Conservation (phyloP, 2,797 vertebrate species). For the Syngnathus acus region DNA sequence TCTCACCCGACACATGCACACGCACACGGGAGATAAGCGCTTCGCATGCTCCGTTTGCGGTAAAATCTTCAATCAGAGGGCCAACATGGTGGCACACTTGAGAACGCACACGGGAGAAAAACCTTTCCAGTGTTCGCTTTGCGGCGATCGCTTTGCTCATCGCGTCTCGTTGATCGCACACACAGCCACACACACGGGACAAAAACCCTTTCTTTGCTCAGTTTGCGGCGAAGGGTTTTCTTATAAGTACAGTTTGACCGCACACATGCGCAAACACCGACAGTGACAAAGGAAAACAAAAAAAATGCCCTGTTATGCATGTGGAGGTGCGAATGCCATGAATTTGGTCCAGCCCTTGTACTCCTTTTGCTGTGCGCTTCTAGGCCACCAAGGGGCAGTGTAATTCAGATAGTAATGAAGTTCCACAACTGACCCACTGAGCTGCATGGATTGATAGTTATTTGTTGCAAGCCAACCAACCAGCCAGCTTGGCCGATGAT, state of each 20-base stretch:
- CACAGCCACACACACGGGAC: neutral
- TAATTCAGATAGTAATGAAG: neutral
- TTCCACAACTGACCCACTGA: too few species aligned
- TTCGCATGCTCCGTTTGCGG: neutral
- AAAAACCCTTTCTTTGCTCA: neutral
- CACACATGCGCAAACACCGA: neutral
- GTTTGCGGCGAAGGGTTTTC: neutral
- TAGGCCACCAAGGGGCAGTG: neutral
- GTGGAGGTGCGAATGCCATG: neutral
- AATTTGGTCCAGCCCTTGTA: neutral
- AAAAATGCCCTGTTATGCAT: neutral
- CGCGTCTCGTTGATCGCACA: neutral
- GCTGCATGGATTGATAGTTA: too few species aligned
- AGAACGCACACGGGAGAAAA: neutral
- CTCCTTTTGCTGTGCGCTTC: neutral
- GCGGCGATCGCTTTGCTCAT: neutral
- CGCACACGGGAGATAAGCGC: neutral
- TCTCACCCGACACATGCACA: neutral
- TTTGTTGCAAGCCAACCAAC: too few species aligned
- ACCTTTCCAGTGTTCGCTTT: neutral
- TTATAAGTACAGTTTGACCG: constrained; percentile 1
- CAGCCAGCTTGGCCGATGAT: too few species aligned
- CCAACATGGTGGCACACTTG: neutral
- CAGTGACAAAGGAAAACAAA: neutral
- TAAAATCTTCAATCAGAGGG: neutral